A percentile compares a stretch with the other conserved stretches of the same genome.
Conservation (phyloP, 2,113 vertebrate genomes). For the Ariopsis seemanni region DNA sequence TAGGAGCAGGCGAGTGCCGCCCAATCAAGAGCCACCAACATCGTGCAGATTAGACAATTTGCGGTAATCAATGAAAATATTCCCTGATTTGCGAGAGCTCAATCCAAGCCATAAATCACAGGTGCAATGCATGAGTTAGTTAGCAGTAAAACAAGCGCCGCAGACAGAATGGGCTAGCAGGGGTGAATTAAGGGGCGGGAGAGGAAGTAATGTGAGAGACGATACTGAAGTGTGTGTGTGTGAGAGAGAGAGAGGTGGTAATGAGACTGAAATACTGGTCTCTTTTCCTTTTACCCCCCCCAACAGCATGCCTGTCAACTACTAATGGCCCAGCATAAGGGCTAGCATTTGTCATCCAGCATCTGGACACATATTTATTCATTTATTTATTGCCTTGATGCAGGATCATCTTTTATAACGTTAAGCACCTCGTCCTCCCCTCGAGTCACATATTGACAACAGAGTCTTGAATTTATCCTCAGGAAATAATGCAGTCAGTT, state of each 20-base stretch:
- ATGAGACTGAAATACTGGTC: constrained; percentile 85
- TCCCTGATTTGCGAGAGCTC: constrained; percentile 94
- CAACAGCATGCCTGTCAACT: constrained; percentile 71
- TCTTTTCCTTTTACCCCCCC: constrained; percentile 71
- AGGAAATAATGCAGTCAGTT: constrained; percentile 14
- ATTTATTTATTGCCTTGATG: constrained; percentile 77
- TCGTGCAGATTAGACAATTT: constrained; percentile 98
- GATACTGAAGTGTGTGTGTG: constrained; percentile 7
- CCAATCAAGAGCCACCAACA: constrained; percentile 96
- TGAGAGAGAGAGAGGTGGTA: constrained; percentile 68
- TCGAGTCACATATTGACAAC: constrained; percentile 22
- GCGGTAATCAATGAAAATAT: constrained; percentile 99
- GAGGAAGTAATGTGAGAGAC: constrained; percentile 71
- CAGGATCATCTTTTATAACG: constrained; percentile 75
- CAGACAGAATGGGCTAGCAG: constrained; percentile 89
- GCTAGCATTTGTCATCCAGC: constrained; percentile 73
- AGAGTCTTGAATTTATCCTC: constrained; percentile 11
- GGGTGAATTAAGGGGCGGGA: constrained; percentile 91
- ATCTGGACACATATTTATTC: constrained; percentile 75
- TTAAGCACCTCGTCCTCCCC: constrained; percentile 55
- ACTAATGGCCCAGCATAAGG: constrained; percentile 73
- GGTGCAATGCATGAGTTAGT: constrained; percentile 88
- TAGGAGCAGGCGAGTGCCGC: constrained; percentile 96
- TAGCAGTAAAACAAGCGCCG: constrained; percentile 92
- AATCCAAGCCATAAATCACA: constrained; percentile 90